Evolutionary conservation across 2,888 invertebrate species (phyloP), one percentile per base, ranked within the genome.

Genomic region (Acheta domesticus): DNA sequence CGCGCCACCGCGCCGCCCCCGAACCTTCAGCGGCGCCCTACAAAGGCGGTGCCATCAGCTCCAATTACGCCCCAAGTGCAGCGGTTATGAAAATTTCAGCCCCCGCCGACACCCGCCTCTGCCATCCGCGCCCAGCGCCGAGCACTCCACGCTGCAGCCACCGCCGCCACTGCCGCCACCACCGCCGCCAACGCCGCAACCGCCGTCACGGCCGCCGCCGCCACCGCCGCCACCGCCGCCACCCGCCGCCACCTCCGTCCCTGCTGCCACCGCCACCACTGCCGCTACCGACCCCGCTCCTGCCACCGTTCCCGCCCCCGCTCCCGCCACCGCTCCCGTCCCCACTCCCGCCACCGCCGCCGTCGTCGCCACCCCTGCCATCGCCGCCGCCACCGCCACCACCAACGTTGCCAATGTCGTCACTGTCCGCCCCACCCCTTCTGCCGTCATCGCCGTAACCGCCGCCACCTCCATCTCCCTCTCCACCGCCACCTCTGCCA

Each of bases 41-140:
- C 62, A 62, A 62, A 62, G 62, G 62, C 62, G 62, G n/a, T 5
- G 14, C 62, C 62, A 62, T 62, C 62, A 62, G 62, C 62, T n/a
- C 62, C 62, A 62, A 62, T 62, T 62, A 62, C 62, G 14, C 62
- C 62, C 62, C 62, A 62, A 62, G 62, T 62, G 62, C 62, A 19
- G 62, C n/a, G 62, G 62, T 62, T 62, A 62, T 62, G 62, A 62
- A 62, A 62, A 62, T 62, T 62, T 62, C 62, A 62, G 62, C 14
- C 62, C 16, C 62, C n/a, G 62, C 62, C 62, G 2, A 19, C 19
- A 14, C 16, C n/a, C n/a, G 62, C n/a, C 62, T 16, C 12, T 62
- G 62, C 62, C 62, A 19, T 62, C 62, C 16, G 14, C 62, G 62
- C 19, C 3, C 16, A 14, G 19, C 19, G 16, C 19, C 16, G 2